Percentiles rank a stretch among this genome's conserved stretches.
Evolutionary conservation across 2,797 vertebrate species (phyloP).

Genomic region (Hydrocynus forskahlii): DNA sequence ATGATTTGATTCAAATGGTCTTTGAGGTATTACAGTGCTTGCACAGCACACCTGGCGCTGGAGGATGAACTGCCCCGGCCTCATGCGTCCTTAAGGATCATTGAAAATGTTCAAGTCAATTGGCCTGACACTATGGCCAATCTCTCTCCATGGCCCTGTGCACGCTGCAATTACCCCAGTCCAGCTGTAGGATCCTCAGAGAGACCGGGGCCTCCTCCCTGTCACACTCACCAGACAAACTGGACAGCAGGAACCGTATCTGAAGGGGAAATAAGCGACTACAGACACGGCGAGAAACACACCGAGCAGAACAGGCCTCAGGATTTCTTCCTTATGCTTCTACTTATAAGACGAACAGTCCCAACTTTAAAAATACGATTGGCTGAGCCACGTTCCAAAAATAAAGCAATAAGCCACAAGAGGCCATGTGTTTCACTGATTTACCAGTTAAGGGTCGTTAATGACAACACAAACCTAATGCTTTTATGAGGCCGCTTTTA

Average conservation of each 20-base stretch:
- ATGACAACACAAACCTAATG: background rate
- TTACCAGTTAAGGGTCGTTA: background rate
- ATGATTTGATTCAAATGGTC: constrained; percentile 68
- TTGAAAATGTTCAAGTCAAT: constrained; percentile 59
- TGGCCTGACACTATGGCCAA: constrained; percentile 50
- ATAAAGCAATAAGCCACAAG: background rate
- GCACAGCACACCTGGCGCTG: constrained; percentile 64
- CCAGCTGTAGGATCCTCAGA: constrained; percentile 74
- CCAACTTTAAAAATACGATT: background rate
- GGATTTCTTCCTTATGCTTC: constrained; percentile 26
- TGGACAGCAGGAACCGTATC: constrained; percentile 47
- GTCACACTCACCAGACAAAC: constrained; percentile 47
- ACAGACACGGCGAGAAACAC: constrained; percentile 35
- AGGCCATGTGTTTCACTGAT: background rate
- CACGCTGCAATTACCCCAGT: constrained; percentile 69
- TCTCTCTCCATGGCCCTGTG: constrained; percentile 62
- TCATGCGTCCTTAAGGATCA: constrained; percentile 62
- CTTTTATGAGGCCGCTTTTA: background rate
- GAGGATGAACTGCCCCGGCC: constrained; percentile 56
- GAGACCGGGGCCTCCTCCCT: constrained; percentile 66
- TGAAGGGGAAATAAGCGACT: constrained; percentile 40
- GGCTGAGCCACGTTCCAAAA: background rate
- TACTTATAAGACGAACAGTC: background rate
- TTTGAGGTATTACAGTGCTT: constrained; percentile 68
- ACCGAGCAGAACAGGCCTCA: background rate